Evolutionary conservation across 2,888 invertebrate genomes (phyloP).

Genomic region (Smittia aterrima): DNA sequence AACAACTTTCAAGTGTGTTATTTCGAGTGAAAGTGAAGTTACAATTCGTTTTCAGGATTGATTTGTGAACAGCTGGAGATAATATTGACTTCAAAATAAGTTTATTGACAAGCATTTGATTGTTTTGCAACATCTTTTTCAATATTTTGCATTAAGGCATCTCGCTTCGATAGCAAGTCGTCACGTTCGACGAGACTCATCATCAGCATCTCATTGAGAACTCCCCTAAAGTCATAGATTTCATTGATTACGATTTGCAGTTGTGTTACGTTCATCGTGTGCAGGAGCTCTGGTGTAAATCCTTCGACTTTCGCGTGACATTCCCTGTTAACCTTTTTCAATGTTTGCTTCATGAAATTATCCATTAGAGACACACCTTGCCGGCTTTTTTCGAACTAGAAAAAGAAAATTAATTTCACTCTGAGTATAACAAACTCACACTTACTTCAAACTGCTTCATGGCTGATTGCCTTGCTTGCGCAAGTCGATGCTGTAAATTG

Average conservation of each 20-base stretch:
- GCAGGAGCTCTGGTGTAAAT: constrained; percentile 1
- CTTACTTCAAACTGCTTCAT: constrained; percentile 22
- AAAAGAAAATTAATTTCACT: not conserved
- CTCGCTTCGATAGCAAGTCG: constrained; percentile 32
- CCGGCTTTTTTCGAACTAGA: constrained; percentile 18
- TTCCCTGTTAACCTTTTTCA: constrained; percentile 33
- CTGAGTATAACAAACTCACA: not conserved
- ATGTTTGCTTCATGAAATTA: constrained; percentile 16
- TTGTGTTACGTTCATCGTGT: constrained; percentile 34
- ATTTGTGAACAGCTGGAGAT: not conserved
- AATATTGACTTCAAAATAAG: no score
- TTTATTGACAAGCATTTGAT: no score
- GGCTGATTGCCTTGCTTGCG: constrained; percentile 5
- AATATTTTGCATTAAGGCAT: constrained; percentile 17
- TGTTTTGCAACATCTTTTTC: no score
- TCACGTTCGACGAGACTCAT: constrained; percentile 35
- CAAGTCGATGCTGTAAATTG: constrained; percentile 33
- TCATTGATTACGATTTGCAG: constrained; percentile 34
- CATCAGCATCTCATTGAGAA: constrained; percentile 22
- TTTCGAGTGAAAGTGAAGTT: not conserved
- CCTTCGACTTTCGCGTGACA: not conserved
- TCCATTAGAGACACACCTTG: constrained; percentile 23
- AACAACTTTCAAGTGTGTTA: not conserved
- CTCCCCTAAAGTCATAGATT: constrained; percentile 5
- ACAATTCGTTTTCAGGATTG: not conserved